Evolutionary conservation across 1,140 invertebrate genomes (phyloP).

Genomic region (Orussus abietinus): DNA sequence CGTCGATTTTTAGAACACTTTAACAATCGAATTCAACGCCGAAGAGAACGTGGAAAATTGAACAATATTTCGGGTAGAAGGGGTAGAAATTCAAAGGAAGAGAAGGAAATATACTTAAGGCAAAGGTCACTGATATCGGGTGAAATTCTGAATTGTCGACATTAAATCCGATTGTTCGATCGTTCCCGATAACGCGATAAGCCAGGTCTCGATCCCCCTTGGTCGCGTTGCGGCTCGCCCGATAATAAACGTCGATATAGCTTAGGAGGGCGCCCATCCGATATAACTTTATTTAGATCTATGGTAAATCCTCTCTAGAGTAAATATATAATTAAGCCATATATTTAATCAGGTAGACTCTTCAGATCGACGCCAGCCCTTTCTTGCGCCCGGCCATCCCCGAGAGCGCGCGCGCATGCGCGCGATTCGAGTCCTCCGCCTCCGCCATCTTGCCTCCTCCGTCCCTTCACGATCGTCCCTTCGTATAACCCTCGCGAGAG

Average conservation of each 20-base stretch:
- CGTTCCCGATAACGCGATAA: no score
- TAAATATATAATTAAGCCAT: conserved; percentile 53
- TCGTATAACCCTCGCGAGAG: conserved; percentile 24
- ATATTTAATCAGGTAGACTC: conserved; percentile 55
- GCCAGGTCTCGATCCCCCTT: no score
- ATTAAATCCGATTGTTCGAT: no score
- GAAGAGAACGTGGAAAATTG: no score
- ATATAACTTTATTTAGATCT: conserved; percentile 48
- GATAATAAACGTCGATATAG: conserved; percentile 43
- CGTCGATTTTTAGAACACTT: no score
- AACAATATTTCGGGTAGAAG: no score
- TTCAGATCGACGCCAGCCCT: conserved; percentile 48
- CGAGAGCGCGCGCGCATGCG: conserved; percentile 17
- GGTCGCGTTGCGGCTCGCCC: conserved; percentile 38
- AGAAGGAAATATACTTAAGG: no score
- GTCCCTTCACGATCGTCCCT: conserved; percentile 28
- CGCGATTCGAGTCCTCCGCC: conserved; percentile 18
- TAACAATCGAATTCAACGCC: no score
- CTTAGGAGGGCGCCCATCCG: conserved; percentile 41
- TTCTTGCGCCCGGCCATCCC: no score
- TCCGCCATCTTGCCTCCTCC: conserved; percentile 16
- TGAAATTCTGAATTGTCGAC: no score
- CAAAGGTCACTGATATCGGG: no score
- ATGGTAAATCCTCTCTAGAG: conserved; percentile 53
- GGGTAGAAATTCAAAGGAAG: no score